These are phyloP conservation scores for Strix uralensis DNA, from an alignment of 2,113 vertebrate genomes.

Conservation along the genomic window DNA sequence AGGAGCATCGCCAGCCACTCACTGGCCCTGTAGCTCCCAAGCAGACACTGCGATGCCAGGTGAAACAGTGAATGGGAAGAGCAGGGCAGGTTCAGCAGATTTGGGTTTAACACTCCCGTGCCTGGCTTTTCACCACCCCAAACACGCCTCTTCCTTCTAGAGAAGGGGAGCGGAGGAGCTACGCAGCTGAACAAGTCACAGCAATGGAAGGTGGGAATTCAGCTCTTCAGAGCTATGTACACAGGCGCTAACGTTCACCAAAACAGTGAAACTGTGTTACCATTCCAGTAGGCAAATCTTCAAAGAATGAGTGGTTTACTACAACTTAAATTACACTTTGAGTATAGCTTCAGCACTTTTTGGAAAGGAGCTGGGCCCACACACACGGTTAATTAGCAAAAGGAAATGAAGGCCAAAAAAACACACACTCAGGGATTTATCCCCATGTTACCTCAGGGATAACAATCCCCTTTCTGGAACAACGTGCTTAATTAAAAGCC, in stretches of 20 bases:
- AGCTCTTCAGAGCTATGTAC: fast-evolving
- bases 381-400: not conserved
- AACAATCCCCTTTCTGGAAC: not conserved
- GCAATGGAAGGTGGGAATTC: fast-evolving
- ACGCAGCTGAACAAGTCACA: no score
- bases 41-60: not conserved
- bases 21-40: not conserved
- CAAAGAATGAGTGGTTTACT: not conserved
- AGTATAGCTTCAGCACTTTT: not conserved
- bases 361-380: not conserved
- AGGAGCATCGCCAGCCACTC: fast-evolving
- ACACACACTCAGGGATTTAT: fast-evolving
- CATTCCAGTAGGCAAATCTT: fast-evolving
- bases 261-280: not conserved
- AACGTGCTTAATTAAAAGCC: not conserved
- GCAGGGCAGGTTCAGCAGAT: not conserved
- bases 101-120: not conserved
- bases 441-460: fast-evolving
- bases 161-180: not conserved
- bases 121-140: not conserved
- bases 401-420: not conserved
- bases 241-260: fast-evolving
- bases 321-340: not conserved
- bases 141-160: fast-evolving
- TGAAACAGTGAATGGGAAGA: not conserved